Evolutionary conservation across 2,888 invertebrate species (phyloP).

Genomic region (Ethmia dodecea): DNA sequence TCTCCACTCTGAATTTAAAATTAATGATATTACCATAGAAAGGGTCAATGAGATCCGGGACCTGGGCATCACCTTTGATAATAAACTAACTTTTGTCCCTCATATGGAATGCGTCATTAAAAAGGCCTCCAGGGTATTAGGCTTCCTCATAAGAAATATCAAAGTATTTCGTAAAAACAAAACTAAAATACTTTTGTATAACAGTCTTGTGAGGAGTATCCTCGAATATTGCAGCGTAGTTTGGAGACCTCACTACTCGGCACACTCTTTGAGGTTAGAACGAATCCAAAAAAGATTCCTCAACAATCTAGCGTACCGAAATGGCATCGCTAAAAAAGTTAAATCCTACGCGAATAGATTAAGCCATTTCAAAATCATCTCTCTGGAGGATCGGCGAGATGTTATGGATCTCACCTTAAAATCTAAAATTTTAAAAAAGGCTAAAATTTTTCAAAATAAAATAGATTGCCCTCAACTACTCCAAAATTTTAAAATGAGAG

Average conservation of each 20-base stretch:
- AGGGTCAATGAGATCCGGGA: background rate
- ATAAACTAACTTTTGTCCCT: background rate
- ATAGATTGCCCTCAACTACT: too few species aligned
- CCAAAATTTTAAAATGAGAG: too few species aligned
- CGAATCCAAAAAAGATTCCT: background rate
- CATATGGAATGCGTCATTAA: background rate
- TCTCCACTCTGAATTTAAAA: background rate
- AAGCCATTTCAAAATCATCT: too few species aligned
- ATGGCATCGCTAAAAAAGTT: too few species aligned
- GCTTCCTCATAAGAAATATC: background rate
- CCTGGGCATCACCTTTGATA: background rate
- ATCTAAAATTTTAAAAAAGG: too few species aligned
- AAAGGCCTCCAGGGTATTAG: background rate
- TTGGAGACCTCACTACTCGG: slow-evolving; percentile 3
- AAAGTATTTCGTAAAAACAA: background rate
- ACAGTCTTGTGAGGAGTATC: slow-evolving; percentile 1
- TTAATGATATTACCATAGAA: background rate
- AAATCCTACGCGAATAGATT: too few species aligned
- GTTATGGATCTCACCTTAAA: too few species aligned
- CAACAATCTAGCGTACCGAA: too few species aligned
- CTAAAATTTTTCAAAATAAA: too few species aligned
- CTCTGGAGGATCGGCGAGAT: too few species aligned
- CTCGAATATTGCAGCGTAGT: slow-evolving; percentile 2
- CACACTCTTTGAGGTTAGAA: background rate
- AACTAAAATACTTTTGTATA: background rate